Evolutionary conservation across 2,113 vertebrate species (phyloP).

Genomic region (Nothocercus nigrocapillus): DNA sequence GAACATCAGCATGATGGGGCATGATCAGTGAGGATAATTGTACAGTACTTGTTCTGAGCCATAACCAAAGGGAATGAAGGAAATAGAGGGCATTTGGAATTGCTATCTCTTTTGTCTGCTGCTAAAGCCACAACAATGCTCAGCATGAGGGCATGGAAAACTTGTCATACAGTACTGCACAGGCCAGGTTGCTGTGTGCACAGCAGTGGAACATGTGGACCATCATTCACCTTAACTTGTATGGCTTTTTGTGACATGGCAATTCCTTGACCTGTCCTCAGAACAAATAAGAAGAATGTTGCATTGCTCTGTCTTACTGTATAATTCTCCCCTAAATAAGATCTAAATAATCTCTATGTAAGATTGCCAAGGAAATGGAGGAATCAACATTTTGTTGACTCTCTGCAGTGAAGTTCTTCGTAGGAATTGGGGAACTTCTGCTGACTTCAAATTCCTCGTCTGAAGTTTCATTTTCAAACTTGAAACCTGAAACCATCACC

Average conservation of each 20-base stretch:
- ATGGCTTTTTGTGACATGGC: neutral
- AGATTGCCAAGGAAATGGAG: neutral
- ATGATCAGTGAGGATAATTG: neutral
- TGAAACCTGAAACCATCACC: neutral
- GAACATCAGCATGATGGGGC: neutral
- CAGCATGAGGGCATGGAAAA: fast-evolving
- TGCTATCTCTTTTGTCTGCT: neutral
- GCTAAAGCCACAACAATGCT: neutral
- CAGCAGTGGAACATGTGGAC: neutral
- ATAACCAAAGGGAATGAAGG: neutral
- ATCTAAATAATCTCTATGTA: neutral
- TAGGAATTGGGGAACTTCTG: neutral
- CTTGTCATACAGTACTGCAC: neutral
- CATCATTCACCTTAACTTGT: neutral
- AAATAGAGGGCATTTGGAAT: neutral
- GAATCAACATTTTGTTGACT: neutral
- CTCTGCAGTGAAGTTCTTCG: neutral
- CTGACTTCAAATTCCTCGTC: neutral
- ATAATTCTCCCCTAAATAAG: neutral
- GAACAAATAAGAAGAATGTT: neutral
- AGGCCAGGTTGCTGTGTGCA: neutral
- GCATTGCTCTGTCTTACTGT: neutral
- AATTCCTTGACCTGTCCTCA: neutral
- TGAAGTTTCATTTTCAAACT: neutral
- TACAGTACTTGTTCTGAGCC: neutral